Conservation (phyloP, 2,888 invertebrate species). For the Molanna angustata region DNA sequence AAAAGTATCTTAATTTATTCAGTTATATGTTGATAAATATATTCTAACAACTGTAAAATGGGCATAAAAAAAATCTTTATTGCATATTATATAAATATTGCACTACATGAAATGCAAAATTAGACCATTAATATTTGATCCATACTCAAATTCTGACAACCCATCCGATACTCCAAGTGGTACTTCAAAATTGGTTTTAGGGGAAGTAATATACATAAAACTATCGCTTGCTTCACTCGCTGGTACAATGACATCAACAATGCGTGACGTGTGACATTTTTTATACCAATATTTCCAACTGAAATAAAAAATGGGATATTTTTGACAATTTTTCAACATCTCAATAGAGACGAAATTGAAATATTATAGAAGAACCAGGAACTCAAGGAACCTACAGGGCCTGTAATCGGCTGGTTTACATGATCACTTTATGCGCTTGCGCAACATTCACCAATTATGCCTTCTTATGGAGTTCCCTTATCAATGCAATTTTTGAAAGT, state of each 20-base stretch:
- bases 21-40: not conserved
- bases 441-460: too few species aligned
- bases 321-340: too few species aligned
- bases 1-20: not conserved
- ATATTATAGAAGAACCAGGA: too few species aligned
- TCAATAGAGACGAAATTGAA: too few species aligned
- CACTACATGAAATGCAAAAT: too few species aligned
- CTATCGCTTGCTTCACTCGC: slow-evolving; percentile 11
- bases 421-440: too few species aligned
- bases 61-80: not conserved
- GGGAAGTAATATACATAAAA: slow-evolving; percentile 16
- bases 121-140: slow-evolving; percentile 3
- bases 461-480: too few species aligned
- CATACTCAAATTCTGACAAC: slow-evolving; percentile 26
- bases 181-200: slow-evolving; percentile 9
- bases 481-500: too few species aligned
- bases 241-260: slow-evolving; percentile 1
- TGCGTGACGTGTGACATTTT: too few species aligned
- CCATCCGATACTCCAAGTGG: slow-evolving; percentile 19
- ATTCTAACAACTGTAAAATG: not conserved
- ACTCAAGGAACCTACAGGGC: too few species aligned
- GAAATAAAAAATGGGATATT: not conserved
- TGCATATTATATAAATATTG: not conserved
- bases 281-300: slow-evolving; percentile 15
- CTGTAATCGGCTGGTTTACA: too few species aligned